Evolutionary conservation across 2,888 invertebrate genomes (phyloP).

Genomic region (Ptilodon capucinus): DNA sequence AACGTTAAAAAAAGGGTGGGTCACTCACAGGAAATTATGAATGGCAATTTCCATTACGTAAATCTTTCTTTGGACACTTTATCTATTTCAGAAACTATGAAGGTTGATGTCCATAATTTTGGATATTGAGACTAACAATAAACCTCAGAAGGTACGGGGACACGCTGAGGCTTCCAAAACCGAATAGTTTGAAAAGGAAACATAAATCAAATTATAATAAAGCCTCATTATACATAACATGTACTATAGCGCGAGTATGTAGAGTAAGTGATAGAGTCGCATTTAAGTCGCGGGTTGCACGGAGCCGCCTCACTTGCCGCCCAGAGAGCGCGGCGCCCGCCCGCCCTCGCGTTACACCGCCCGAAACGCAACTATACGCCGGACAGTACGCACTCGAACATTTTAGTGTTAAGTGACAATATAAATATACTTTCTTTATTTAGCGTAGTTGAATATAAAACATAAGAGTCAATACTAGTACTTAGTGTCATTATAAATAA

Average conservation of each 20-base stretch:
- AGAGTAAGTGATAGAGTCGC: slow-evolving; percentile 24
- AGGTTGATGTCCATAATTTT: no score
- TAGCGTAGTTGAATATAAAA: background rate
- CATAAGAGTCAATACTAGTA: background rate
- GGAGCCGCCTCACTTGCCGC: slow-evolving; percentile 56
- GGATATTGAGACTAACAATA: no score
- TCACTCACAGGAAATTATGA: no score
- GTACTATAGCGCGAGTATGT: slow-evolving; percentile 7
- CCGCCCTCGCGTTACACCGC: slow-evolving; percentile 43
- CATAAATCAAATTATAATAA: background rate
- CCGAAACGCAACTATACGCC: slow-evolving; percentile 18
- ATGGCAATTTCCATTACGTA: no score
- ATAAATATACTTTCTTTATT: slow-evolving; percentile 5
- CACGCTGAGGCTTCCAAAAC: no score
- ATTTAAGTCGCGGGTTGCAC: slow-evolving; percentile 38
- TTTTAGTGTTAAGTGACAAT: slow-evolving; percentile 3
- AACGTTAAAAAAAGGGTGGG: no score
- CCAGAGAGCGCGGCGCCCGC: slow-evolving; percentile 60
- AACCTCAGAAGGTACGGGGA: no score
- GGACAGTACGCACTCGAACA: slow-evolving; percentile 14
- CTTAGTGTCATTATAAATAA: background rate
- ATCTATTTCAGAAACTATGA: no score
- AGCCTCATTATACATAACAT: background rate
- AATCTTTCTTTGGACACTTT: no score
- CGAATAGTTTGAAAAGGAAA: no score